Percentiles rank a stretch among this genome's conserved stretches.
Evolutionary conservation across 1,140 invertebrate genomes (phyloP).

Genomic region (Cheumatopsyche charites): DNA sequence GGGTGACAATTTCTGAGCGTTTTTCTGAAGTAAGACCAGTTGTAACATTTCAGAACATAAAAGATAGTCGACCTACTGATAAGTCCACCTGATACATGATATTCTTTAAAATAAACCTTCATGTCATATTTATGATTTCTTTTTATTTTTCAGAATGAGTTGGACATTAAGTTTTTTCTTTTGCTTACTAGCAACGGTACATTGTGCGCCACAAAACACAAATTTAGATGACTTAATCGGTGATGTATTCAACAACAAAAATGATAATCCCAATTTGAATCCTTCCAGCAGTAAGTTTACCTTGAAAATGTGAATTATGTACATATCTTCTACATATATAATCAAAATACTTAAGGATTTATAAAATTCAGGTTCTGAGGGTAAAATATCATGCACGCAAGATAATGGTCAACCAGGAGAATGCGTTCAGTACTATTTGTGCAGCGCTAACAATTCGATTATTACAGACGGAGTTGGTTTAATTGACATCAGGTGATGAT

Average conservation of each 20-base stretch:
- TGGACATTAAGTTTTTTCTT: not conserved
- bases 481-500: slow-evolving; percentile 69
- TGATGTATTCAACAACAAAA: not conserved
- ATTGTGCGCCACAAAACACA: not conserved
- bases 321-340: no score
- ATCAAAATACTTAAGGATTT: not conserved
- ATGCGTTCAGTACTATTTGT: slow-evolving; percentile 69
- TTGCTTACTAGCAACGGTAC: not conserved
- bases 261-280: not conserved
- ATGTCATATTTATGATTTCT: not conserved
- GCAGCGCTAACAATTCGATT: slow-evolving; percentile 63
- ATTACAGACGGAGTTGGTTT: slow-evolving; percentile 73
- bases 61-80: no score
- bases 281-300: not conserved
- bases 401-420: slow-evolving; percentile 46
- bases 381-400: slow-evolving; percentile 21
- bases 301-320: not conserved
- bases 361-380: not conserved
- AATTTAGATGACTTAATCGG: not conserved
- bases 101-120: no score
- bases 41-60: no score
- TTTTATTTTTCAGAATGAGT: not conserved
- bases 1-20: no score
- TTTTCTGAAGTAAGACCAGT: no score
- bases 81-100: no score